phyloP scores from a whole-genome alignment of 35 echinoderm and acorn worm genomes.

The Patiria miniata region DNA sequence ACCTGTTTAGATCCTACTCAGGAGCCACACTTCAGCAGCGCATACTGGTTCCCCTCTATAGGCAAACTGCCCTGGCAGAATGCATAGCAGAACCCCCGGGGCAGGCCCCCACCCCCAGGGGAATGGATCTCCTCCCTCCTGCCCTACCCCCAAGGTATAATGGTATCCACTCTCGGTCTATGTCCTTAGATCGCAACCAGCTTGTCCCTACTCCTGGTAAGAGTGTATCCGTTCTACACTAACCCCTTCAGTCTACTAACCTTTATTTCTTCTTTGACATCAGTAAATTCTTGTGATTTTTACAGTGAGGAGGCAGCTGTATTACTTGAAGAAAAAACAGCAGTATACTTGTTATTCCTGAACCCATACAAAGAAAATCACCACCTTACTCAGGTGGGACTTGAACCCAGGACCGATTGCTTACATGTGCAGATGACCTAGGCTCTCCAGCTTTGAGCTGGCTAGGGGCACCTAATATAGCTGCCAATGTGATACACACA shows the following conservation, averaged over 20 bases:
- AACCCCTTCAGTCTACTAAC: not conserved
- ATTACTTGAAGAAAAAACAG: too few relatives aligned
- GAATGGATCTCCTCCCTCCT: constrained; percentile 30
- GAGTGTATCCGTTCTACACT: constrained; percentile 3
- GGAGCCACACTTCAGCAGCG: not conserved
- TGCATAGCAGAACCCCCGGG: not conserved
- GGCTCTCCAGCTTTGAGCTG: too few relatives aligned
- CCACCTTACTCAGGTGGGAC: too few relatives aligned
- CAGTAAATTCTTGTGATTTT: too few relatives aligned
- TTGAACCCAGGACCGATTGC: too few relatives aligned
- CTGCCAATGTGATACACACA: too few relatives aligned
- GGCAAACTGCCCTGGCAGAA: constrained; percentile 16
- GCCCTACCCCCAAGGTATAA: constrained; percentile 49
- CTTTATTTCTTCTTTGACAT: not conserved
- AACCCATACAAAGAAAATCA: not conserved
- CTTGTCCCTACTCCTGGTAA: constrained; percentile 9
- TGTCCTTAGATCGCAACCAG: constrained; percentile 56
- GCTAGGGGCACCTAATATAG: too few relatives aligned
- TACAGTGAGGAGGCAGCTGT: too few relatives aligned
- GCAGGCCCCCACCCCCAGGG: constrained; percentile 36
- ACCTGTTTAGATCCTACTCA: constrained; percentile 19
- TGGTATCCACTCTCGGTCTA: constrained; percentile 54
- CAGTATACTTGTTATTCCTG: not conserved
- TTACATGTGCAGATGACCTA: too few relatives aligned
- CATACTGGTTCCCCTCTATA: constrained; percentile 1